phyloP scores from a whole-genome alignment of 2,888 invertebrate genomes.

The Rutpela maculata region DNA sequence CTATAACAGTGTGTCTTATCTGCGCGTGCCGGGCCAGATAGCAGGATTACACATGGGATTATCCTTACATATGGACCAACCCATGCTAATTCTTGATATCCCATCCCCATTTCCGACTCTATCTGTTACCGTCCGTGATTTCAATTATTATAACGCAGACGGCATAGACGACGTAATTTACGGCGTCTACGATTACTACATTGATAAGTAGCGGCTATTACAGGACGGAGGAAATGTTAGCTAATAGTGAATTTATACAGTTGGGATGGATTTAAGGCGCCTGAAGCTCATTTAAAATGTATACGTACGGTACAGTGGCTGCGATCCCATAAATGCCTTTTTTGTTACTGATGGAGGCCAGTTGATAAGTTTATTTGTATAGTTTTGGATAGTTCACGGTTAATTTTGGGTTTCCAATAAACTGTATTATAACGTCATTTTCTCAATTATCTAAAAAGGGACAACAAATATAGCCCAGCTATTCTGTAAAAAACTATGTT shows the following conservation, averaged over 20 bases:
- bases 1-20: conserved; percentile 54
- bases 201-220: conserved; percentile 35
- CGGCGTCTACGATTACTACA: conserved; percentile 38
- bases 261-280: neutral
- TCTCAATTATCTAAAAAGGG: too few species aligned
- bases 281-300: neutral
- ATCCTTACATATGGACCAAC: conserved; percentile 72
- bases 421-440: too few species aligned
- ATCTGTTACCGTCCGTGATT: conserved; percentile 55
- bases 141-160: conserved; percentile 53
- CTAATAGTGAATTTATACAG: neutral
- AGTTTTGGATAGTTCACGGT: too few species aligned
- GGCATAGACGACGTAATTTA: conserved; percentile 32
- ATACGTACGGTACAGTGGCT: too few species aligned
- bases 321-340: neutral
- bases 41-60: conserved; percentile 72
- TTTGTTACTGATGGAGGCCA: too few species aligned
- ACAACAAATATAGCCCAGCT: too few species aligned
- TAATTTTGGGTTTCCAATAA: too few species aligned
- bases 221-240: neutral
- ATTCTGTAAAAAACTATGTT: too few species aligned
- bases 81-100: conserved; percentile 69
- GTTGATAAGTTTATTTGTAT: too few species aligned
- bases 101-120: conserved; percentile 52
- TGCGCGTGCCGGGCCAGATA: conserved; percentile 49